Conservation (phyloP, 2,888 invertebrate genomes). For the Agrenia bidenticulata region DNA sequence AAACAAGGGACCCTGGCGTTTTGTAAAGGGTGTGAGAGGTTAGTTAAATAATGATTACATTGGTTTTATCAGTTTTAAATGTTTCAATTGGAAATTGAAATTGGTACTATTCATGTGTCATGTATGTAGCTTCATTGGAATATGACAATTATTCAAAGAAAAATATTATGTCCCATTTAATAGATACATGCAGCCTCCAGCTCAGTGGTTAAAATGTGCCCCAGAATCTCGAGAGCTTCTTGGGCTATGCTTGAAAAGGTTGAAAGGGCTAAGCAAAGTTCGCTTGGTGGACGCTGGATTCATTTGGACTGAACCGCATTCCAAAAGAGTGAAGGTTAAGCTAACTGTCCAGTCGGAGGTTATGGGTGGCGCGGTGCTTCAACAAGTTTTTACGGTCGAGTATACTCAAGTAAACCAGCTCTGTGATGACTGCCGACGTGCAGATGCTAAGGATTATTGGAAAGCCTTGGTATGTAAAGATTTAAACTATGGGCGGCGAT, state of each 20-base stretch:
- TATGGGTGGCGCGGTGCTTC: constrained; percentile 81
- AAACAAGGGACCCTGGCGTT: constrained; percentile 88
- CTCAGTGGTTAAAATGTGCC: constrained; percentile 79
- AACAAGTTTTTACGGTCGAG: constrained; percentile 95
- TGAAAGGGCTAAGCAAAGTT: constrained; percentile 85
- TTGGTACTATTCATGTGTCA: no score
- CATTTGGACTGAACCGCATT: constrained; percentile 99
- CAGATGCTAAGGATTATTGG: constrained; percentile 98
- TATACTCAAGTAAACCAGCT: constrained; percentile 88
- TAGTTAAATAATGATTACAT: constrained; percentile 38
- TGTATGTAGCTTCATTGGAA: no score
- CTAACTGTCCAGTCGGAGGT: constrained; percentile 95
- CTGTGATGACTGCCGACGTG: constrained; percentile 95
- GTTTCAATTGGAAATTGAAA: background rate
- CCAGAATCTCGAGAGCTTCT: constrained; percentile 90
- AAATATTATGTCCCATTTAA: constrained; percentile 2
- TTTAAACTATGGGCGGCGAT: no score
- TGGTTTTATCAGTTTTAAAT: background rate
- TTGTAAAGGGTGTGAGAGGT: constrained; percentile 91
- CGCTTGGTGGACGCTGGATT: constrained; percentile 94
- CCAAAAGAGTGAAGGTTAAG: constrained; percentile 91
- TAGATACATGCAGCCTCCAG: constrained; percentile 86
- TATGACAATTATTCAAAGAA: no score
- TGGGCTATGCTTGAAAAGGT: constrained; percentile 83
- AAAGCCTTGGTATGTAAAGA: constrained; percentile 67